These are phyloP conservation scores for Xiphias gladius DNA, from an alignment of 2,113 vertebrate genomes.

Conservation along the genomic window DNA sequence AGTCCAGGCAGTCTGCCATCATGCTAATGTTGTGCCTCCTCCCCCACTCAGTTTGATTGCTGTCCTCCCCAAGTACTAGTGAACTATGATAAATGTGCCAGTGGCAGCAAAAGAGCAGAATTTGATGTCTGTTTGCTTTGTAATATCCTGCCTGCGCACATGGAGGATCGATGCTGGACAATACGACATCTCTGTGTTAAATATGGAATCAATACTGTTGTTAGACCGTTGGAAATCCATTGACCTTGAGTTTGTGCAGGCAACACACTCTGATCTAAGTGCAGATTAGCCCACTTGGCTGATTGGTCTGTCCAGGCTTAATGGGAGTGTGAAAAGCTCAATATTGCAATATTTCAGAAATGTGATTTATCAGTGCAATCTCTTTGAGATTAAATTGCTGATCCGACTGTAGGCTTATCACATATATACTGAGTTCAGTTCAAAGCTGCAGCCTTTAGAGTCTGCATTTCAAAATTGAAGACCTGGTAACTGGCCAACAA, in stretches of 20 bases:
- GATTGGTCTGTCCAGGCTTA: slow-evolving; percentile 30
- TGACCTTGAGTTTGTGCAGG: slow-evolving; percentile 50
- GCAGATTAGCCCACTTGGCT: slow-evolving; percentile 49
- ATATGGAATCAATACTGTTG: slow-evolving; percentile 67
- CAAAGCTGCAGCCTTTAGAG: neutral
- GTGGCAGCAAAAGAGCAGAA: neutral
- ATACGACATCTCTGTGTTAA: slow-evolving; percentile 63
- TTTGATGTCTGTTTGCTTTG: slow-evolving; percentile 40
- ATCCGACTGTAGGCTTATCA: neutral
- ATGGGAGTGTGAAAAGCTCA: slow-evolving; percentile 27
- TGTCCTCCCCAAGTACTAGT: neutral
- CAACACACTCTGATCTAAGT: slow-evolving; percentile 21
- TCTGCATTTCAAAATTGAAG: neutral
- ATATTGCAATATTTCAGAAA: slow-evolving; percentile 25
- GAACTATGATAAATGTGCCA: slow-evolving; percentile 42
- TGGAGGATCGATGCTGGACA: slow-evolving; percentile 50
- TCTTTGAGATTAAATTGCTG: slow-evolving; percentile 10
- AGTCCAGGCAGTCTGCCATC: slow-evolving; percentile 32
- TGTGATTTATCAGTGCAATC: slow-evolving; percentile 9
- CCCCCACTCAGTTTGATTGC: slow-evolving; percentile 17
- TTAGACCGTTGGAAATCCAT: slow-evolving; percentile 48
- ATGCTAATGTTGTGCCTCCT: neutral
- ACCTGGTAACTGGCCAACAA: too few species aligned
- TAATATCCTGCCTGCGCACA: slow-evolving; percentile 15
- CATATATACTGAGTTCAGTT: neutral